phyloP scores from a whole-genome alignment of 2,888 invertebrate genomes.

The Eupsilia transversa region DNA sequence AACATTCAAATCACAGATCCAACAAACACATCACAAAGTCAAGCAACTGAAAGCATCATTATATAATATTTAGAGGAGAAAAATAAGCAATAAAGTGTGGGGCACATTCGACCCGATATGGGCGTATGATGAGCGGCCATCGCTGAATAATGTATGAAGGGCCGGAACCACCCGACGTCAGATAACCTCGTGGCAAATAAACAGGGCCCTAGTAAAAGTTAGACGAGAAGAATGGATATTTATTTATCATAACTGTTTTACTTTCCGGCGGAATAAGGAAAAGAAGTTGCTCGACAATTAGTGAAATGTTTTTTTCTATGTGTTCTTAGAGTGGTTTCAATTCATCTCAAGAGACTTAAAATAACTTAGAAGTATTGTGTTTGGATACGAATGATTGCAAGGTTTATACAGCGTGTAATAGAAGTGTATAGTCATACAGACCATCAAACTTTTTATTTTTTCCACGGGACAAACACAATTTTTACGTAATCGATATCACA shows the following conservation, averaged over 20 bases:
- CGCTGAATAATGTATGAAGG: constrained; percentile 80
- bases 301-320: background rate
- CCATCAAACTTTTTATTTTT: background rate
- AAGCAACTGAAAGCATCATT: constrained; percentile 61
- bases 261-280: constrained; percentile 8
- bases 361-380: background rate
- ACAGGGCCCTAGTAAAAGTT: constrained; percentile 64
- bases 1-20: constrained; percentile 1
- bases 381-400: background rate
- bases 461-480: background rate
- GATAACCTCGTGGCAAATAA: constrained; percentile 66
- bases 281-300: constrained; percentile 1
- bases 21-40: constrained; percentile 37
- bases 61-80: constrained; percentile 70
- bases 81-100: constrained; percentile 71
- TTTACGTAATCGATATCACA: no score
- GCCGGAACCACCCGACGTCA: constrained; percentile 62
- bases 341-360: background rate
- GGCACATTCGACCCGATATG: constrained; percentile 70
- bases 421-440: background rate
- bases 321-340: background rate
- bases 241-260: constrained; percentile 53
- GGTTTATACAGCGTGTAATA: background rate
- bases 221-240: constrained; percentile 58
- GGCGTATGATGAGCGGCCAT: constrained; percentile 75